phyloP scores from a whole-genome alignment of 92 coral and sea anemone genomes.

The Siderastrea siderea region DNA sequence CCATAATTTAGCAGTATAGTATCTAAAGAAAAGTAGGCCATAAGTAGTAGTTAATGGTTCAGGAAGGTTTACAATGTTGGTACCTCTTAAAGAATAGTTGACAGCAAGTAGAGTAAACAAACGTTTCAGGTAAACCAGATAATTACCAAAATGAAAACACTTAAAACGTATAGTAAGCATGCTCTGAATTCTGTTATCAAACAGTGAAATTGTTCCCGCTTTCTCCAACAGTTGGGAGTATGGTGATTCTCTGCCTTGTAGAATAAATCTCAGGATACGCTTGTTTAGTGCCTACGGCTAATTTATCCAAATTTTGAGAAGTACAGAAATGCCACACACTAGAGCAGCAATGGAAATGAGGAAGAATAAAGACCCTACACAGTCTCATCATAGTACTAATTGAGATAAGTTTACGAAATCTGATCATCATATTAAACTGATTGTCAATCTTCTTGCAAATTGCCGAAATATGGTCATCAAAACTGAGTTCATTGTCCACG shows the following conservation, averaged over 20 bases:
- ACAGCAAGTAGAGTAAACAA: slow-evolving; percentile 10
- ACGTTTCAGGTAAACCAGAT: slow-evolving; percentile 17
- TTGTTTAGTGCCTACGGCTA: slow-evolving; percentile 38
- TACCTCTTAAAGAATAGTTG: slow-evolving; percentile 21
- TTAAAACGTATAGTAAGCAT: slow-evolving; percentile 34
- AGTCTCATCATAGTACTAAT: slow-evolving; percentile 34
- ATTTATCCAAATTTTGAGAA: slow-evolving; percentile 41
- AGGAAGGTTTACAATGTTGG: slow-evolving; percentile 5
- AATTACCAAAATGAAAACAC: neutral
- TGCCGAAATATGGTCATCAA: slow-evolving; percentile 50
- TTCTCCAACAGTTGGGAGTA: slow-evolving; percentile 15
- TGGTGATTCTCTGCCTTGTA: slow-evolving; percentile 22
- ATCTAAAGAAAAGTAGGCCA: slow-evolving; percentile 33
- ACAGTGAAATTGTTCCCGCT: slow-evolving; percentile 14
- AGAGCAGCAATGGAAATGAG: slow-evolving; percentile 70
- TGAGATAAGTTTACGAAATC: slow-evolving; percentile 43
- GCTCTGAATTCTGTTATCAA: slow-evolving; percentile 13
- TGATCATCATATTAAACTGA: slow-evolving; percentile 37
- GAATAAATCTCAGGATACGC: slow-evolving; percentile 36
- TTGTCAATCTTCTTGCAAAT: slow-evolving; percentile 54
- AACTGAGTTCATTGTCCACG: slow-evolving; percentile 37
- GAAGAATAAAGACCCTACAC: slow-evolving; percentile 54
- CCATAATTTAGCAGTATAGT: slow-evolving; percentile 36
- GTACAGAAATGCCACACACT: slow-evolving; percentile 74
- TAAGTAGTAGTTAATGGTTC: slow-evolving; percentile 27